Conservation (phyloP, 2,113 vertebrate genomes). For the Hylia prasina region DNA sequence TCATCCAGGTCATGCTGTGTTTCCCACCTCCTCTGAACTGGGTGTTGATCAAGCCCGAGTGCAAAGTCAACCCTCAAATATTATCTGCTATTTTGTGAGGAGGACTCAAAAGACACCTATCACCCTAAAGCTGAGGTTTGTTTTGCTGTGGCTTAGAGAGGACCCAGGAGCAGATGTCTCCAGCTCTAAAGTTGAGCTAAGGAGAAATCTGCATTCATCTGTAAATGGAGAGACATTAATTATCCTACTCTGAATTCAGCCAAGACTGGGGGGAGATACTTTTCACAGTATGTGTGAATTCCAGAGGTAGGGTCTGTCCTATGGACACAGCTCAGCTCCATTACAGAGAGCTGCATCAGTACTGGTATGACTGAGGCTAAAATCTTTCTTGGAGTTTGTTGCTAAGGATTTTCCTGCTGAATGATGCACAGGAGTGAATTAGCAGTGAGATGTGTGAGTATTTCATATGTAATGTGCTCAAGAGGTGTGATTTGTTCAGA, state of each 20-base stretch:
- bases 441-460: background rate
- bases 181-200: background rate
- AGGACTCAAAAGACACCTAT: background rate
- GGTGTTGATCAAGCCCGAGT: background rate
- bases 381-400: background rate
- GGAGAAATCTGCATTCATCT: background rate
- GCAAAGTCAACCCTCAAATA: background rate
- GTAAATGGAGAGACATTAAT: background rate
- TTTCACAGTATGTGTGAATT: background rate
- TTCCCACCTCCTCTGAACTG: background rate
- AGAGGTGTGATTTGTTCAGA: background rate
- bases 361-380: background rate
- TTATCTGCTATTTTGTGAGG: background rate
- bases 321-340: background rate
- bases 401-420: background rate
- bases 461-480: background rate
- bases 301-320: background rate
- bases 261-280: background rate
- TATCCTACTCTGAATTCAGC: background rate
- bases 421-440: background rate
- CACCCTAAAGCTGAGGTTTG: background rate
- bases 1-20: accelerated
- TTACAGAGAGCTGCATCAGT: background rate
- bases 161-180: background rate
- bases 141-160: background rate